Conservation (phyloP, 2,797 vertebrate species). For the Paramormyrops hopkinsi region DNA sequence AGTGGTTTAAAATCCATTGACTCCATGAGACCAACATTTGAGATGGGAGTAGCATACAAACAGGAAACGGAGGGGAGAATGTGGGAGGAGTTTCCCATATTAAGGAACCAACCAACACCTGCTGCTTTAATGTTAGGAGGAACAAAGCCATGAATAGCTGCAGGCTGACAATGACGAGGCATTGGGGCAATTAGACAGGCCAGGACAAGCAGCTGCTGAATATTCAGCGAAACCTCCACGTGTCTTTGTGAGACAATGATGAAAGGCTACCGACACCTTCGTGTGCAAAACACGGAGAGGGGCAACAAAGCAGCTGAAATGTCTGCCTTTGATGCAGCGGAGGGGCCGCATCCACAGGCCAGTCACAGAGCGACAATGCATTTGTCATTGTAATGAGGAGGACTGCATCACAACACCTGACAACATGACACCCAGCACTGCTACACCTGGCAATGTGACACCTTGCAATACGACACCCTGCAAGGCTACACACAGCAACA, state of each 20-base stretch:
- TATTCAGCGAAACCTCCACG: neutral
- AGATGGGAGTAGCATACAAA: neutral
- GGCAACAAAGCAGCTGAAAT: neutral
- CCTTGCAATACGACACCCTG: neutral
- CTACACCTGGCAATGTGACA: neutral
- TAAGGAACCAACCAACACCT: neutral
- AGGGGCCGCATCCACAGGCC: neutral
- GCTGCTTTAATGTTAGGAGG: constrained; percentile 14
- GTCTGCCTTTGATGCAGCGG: neutral
- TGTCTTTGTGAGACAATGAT: neutral
- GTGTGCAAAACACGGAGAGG: constrained; percentile 11
- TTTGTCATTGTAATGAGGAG: constrained; percentile 6
- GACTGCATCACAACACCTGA: neutral
- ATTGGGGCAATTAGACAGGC: constrained; percentile 12
- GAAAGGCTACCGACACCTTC: constrained; percentile 3
- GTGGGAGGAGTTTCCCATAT: neutral
- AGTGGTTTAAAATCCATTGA: neutral
- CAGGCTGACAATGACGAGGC: neutral
- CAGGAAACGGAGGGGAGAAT: neutral
- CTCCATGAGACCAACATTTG: neutral
- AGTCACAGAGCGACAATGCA: neutral
- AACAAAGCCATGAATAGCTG: neutral
- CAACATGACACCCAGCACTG: neutral
- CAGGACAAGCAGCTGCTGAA: neutral
- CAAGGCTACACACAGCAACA: too few relatives aligned